Evolutionary conservation across 1,140 invertebrate genomes (phyloP).

Genomic region (Megalonaias nervosa): DNA sequence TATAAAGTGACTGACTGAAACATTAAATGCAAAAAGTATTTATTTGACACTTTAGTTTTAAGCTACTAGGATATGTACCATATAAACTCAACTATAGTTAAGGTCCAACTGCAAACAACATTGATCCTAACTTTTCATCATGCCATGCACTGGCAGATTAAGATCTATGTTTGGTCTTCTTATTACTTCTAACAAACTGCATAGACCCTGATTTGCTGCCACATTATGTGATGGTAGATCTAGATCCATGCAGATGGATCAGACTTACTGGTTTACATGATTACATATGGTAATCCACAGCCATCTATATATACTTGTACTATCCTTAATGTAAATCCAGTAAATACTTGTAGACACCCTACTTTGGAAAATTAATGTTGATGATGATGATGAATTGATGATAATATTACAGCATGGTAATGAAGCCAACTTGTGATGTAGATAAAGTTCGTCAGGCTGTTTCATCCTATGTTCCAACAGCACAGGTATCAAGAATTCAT

Average conservation of each 20-base stretch:
- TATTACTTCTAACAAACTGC: slow-evolving; percentile 23
- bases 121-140: too few species aligned
- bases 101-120: too few species aligned
- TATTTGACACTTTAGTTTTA: neutral
- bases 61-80: neutral
- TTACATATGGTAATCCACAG: neutral
- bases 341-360: too few species aligned
- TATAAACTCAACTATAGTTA: too few species aligned
- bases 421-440: slow-evolving; percentile 38
- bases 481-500: slow-evolving; percentile 46
- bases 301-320: too few species aligned
- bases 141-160: too few species aligned
- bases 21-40: neutral
- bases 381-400: neutral
- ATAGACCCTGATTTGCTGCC: too few species aligned
- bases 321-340: too few species aligned
- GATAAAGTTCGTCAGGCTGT: slow-evolving; percentile 44
- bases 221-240: too few species aligned
- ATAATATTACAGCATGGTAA: slow-evolving; percentile 56
- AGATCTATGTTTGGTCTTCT: slow-evolving; percentile 52
- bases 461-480: slow-evolving; percentile 29
- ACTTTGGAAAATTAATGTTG: too few species aligned
- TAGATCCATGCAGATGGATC: slow-evolving; percentile 34
- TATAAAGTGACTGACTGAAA: neutral
- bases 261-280: neutral